Base-by-base conservation (phyloP, 2,888 invertebrate species). In the Papilio protenor region DNA sequence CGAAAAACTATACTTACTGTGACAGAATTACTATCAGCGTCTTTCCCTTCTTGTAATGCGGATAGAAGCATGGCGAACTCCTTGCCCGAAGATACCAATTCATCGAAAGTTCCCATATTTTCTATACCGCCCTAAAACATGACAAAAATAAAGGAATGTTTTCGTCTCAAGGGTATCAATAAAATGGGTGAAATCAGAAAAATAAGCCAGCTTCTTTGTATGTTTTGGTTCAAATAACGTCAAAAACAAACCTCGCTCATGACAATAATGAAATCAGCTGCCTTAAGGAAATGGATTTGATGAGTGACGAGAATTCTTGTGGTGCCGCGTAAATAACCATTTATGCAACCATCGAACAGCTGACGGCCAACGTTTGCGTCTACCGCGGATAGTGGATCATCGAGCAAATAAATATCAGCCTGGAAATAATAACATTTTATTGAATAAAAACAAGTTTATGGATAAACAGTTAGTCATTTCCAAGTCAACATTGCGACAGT, bases 331-430 rank as follows among this genome's bases (percentile, higher is more conserved):
- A 98, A 92, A 84, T 95, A 96, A 0, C 95, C 96, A 81, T 95
- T 95, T 80, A 98, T 97, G 85, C 97, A 98, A 86, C 97, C 96
- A 77, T 97, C 96, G 87, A 97, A 98, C 69, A 98, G 91, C 86
- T 97, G 96, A 77, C 96, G 96, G 0, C 97, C 97, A 0, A 98
- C 98, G 81, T 97, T 96, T 0, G 97, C 95, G 86, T 98, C 98
- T 4, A 98, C 98, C 3, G 98, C 98, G n/a, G 97, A 97, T 57
- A 98, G 91, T 0, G 98, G 98, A 89, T 98, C 98, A 84, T 98
- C 98, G 80, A 98, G 88, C 10, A 98, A 90, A 87, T 98, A 98
- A 79, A 98, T 96, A 86, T 98, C 97, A 0, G 97, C 96, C 87
- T 97, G 93, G 92, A 64, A 70, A 70, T 52, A 57, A 64, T 47